Evolutionary conservation across 2,888 invertebrate species (phyloP).

Genomic region (Campoplex nolae): DNA sequence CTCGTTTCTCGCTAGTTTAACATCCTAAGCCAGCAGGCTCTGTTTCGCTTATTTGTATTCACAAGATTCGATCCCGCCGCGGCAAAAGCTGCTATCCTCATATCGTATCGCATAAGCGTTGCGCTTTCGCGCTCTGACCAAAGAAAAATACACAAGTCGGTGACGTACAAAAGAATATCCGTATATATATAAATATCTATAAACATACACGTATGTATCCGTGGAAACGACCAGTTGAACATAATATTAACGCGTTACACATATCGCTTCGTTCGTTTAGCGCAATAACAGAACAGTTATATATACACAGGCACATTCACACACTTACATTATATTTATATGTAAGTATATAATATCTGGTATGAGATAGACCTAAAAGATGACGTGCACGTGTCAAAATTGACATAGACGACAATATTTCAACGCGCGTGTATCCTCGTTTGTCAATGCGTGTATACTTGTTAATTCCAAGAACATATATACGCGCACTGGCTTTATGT

Average conservation of each 20-base stretch:
- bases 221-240: constrained; percentile 60
- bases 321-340: constrained; percentile 19
- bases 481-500: constrained; percentile 26
- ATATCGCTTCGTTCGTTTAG: constrained; percentile 56
- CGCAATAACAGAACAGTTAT: constrained; percentile 59
- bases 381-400: constrained; percentile 43
- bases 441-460: constrained; percentile 30
- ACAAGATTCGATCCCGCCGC: constrained; percentile 54
- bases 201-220: constrained; percentile 14
- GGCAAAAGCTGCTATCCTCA: constrained; percentile 25
- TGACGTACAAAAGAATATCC: constrained; percentile 74
- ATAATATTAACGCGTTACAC: constrained; percentile 65
- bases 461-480: constrained; percentile 49
- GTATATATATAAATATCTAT: neutral
- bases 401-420: constrained; percentile 49
- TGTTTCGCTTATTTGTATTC: constrained; percentile 63
- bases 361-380: neutral
- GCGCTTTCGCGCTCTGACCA: constrained; percentile 70
- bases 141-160: constrained; percentile 79
- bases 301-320: constrained; percentile 21
- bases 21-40: constrained; percentile 3
- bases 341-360: neutral
- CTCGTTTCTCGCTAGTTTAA: neutral
- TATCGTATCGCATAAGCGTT: constrained; percentile 76
- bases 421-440: constrained; percentile 38